A percentile compares a stretch with the other conserved stretches of the same genome.
Conservation (phyloP, 2,113 vertebrate species). For the Mormyrus iriodes region DNA sequence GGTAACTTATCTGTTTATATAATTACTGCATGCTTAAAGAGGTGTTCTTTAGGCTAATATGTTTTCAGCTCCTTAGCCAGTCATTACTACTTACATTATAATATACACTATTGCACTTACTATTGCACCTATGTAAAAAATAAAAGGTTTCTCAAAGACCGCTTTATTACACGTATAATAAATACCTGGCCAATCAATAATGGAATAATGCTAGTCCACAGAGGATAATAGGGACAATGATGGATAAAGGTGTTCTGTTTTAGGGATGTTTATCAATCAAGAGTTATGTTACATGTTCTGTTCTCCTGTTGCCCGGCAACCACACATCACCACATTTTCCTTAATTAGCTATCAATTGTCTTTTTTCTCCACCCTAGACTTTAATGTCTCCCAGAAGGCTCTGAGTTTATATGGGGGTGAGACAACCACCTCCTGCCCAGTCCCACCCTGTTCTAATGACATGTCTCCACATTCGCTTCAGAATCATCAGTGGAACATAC, state of each 20-base stretch:
- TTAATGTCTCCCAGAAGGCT: not conserved
- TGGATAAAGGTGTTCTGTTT: not conserved
- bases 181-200: not conserved
- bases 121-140: not conserved
- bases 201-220: not conserved
- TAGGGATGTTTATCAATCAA: slow-evolving; percentile 44
- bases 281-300: slow-evolving; percentile 48
- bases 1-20: not conserved
- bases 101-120: not conserved
- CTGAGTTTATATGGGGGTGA: slow-evolving; percentile 12
- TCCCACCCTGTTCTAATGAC: slow-evolving; percentile 2
- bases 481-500: not conserved
- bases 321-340: slow-evolving; percentile 40
- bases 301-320: slow-evolving; percentile 63
- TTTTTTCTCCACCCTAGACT: slow-evolving; percentile 28
- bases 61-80: not conserved
- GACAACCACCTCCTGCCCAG: slow-evolving; percentile 11
- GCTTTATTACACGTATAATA: not conserved
- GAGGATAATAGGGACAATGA: not conserved
- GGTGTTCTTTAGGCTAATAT: not conserved
- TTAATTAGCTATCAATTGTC: slow-evolving; percentile 27
- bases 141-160: not conserved
- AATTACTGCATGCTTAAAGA: not conserved
- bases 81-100: not conserved
- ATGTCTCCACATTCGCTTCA: not conserved